Evolutionary conservation across 2,888 invertebrate genomes (phyloP), one percentile per base, ranked within the genome.

Genomic region (Heteropelma amictum): DNA sequence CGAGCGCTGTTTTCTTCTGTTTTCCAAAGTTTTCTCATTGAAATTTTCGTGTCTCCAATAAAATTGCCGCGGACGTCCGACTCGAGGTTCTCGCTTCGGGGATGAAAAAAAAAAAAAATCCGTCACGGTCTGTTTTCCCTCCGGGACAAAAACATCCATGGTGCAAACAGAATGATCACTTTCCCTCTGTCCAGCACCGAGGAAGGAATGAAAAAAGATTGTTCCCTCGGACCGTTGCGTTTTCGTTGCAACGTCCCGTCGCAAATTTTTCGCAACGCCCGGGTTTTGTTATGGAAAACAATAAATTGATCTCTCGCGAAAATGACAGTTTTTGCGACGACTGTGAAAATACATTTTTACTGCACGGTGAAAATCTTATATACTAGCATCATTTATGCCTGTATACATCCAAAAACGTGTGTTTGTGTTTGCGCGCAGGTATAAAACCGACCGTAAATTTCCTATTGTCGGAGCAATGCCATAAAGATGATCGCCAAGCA

Each of bases 391-490:
- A 17, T 47, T 17, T 17, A 30, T 53, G 30, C 5, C 12, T 21
- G n/a, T 21, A 30, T 28, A 28, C 3, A 23, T 17, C 14, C 14
- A 58, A 17, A 17, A 40, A 38, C 17, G 23, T 3, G 35, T 26
- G 35, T n/a, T 21, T 26, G 19, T 30, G 42, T 30, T 51, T 2
- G 26, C n/a, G 53, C 26, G 23, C 14, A 19, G 26, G 45, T 51
- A 30, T 51, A 69, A 65, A 79, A 80, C 72, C 64, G 71, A 65
- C 69, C 76, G 65, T 83, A 84, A 82, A 84, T 84, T 77, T 72
- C 7, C 38, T 42, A n/a, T n/a, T n/a, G 67, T 58, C 53, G 54
- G 60, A 54, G 33, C 35, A 60, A 76, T 71, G 79, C 78, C 77
- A 65, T 77, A 82, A 83, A 80, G 77, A 72, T 71, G 64, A 61